Evolutionary conservation across 2,797 vertebrate genomes (phyloP), one percentile per base, ranked within the genome.

Genomic region (Gobionotothen gibberifrons): DNA sequence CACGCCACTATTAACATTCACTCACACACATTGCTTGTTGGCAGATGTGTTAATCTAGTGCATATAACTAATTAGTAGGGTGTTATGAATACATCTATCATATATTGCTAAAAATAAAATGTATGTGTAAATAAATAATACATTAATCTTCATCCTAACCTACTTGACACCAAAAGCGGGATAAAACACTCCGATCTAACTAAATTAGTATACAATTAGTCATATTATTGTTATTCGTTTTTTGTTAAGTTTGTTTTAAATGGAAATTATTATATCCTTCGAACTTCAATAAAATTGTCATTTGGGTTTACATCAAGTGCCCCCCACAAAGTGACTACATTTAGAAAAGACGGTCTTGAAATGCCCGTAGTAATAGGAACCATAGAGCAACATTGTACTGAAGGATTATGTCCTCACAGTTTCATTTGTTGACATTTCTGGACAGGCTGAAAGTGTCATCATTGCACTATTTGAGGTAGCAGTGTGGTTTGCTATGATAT

Each of bases 11-110:
- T 69, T 81, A 87, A 69, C 71, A 44, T 58, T 54, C 22, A 46
- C 32, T 78, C 29, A 54, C 32, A 74, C 60, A 43, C 44, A 2
- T 62, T 59, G 32, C 22, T 76, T 57, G 21, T 55, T 80, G 70
- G 46, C 62, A 73, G 36, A 44, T 55, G 49, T 70, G 32, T 74
- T 85, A 79, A 83, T 82, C 72, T 69, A 64, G 51, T 64, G 78
- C 51, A 61, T 87, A 85, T 82, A 63, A 57, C 70, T 89, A 59
- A 91, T 90, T 83, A 79, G 65, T 32, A 63, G 15, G 65, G 58
- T 73, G 46, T 64, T 58, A 63, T 70, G 53, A 64, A 62, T 69
- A 68, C 57, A 8, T 73, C 17, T 56, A 59, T 40, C 15, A 69
- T 80, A 69, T 75, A 67, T 58, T 74, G 58, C 56, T 55, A 59